Evolutionary conservation across 2,888 invertebrate species (phyloP), one percentile per base, ranked within the genome.

Genomic region (Diloba caeruleocephala): DNA sequence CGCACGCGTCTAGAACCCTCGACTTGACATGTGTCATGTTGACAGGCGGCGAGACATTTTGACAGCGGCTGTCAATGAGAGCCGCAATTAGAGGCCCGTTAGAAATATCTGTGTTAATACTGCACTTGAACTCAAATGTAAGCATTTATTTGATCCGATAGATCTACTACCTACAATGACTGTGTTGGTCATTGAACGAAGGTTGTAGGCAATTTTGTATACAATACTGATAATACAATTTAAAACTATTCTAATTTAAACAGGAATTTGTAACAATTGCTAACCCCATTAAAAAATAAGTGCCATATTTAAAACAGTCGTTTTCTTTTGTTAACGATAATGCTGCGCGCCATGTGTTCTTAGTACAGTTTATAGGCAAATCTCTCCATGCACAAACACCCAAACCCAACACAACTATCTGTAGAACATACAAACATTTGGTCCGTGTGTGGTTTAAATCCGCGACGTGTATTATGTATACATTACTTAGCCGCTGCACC

Each of bases 1-100:
- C 38, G 32, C 48, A 32, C 61, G 51, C 51, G 25, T 46, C 59
- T 71, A 74, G 72, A 46, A 63, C 64, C 51, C 70, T 61, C 64
- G 49, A 58, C 72, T 65, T 82, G 84, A 84, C 85, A 85, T 79
- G 82, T 86, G 89, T 87, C 88, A 88, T 46, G 73, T 76, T 82
- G 85, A 84, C 82, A 82, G 76, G 53, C 52, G 53, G 66, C 71
- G 77, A 71, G 61, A 66, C 71, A 61, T 65, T 81, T 77, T 81
- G 86, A 85, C 82, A 79, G 73, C 66, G 50, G 66, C 66, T 81
- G 85, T 87, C 86, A 85, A 62, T 75, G 66, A 74, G 59, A 69
- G 41, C 60, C 46, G 72, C 68, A 73, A 82, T 82, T 79, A 81
- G 46, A 37, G 34, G 13, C 31, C 56, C 71, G 72, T 70, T 68